A percentile compares a stretch with the other conserved stretches of the same genome.
phyloP scores from a whole-genome alignment of 2,888 invertebrate genomes.

The Bimastos eiseni region DNA sequence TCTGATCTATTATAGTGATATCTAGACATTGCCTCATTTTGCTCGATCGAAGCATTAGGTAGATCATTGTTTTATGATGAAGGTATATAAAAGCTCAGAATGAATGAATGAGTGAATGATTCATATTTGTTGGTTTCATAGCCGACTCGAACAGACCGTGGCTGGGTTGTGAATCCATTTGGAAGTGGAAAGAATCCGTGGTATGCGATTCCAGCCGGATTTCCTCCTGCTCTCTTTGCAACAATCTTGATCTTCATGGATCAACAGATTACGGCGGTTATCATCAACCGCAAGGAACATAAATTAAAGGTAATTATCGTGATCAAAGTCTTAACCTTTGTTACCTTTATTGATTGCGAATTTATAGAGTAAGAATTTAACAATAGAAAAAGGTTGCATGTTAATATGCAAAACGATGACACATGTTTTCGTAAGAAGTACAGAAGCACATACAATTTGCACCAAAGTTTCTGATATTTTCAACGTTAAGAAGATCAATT shows the following conservation, averaged over 20 bases:
- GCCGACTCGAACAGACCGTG: conserved; percentile 51
- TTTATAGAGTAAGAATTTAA: background rate
- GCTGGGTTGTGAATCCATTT: conserved; percentile 57
- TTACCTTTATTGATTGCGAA: background rate
- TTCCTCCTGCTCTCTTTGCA: conserved; percentile 86
- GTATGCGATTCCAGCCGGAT: conserved; percentile 80
- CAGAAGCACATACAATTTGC: too few species aligned
- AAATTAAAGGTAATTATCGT: conserved; percentile 66
- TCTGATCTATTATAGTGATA: too few species aligned
- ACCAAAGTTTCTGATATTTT: too few species aligned
- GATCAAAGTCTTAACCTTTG: background rate
- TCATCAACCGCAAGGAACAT: conserved; percentile 95
- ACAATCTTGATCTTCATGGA: conserved; percentile 99
- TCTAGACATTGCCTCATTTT: too few species aligned
- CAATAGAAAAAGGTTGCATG: background rate
- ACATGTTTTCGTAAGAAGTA: too few species aligned
- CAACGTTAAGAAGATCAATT: too few species aligned
- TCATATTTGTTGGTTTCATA: conserved; percentile 33
- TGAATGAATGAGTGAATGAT: too few species aligned
- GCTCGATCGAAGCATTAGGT: too few species aligned
- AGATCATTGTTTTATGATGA: too few species aligned
- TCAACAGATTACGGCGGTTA: conserved; percentile 98
- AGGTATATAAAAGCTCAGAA: too few species aligned
- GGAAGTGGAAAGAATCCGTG: conserved; percentile 66
- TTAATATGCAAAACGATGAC: too few species aligned